Percentiles rank a stretch among this genome's conserved stretches.
These are phyloP conservation scores for Drosophila lacteicornis DNA, from an alignment of 1,140 invertebrate species.

Conservation along the genomic window DNA sequence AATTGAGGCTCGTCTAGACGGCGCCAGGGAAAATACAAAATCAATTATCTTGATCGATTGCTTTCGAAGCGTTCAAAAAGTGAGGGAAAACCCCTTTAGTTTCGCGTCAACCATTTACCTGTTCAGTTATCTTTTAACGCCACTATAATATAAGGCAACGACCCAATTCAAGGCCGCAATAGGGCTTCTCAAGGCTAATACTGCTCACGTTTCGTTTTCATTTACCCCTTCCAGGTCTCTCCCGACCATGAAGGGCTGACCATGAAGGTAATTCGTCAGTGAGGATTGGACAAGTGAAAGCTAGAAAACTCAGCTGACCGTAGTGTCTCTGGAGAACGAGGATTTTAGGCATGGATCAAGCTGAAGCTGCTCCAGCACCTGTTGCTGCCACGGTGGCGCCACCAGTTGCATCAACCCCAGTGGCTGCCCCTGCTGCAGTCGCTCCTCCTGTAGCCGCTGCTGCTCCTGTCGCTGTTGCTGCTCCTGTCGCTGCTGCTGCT, in stretches of 20 bases:
- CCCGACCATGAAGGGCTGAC: slow-evolving; percentile 9
- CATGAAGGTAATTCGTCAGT: slow-evolving; percentile 8
- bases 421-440: neutral
- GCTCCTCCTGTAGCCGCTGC: neutral
- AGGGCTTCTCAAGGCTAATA: slow-evolving; percentile 8
- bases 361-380: slow-evolving; percentile 9
- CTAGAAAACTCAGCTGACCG: neutral
- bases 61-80: slow-evolving; percentile 2
- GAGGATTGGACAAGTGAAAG: neutral
- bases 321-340: neutral
- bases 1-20: slow-evolving; percentile 17
- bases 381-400: neutral
- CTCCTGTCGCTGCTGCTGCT: neutral
- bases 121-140: neutral
- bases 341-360: slow-evolving; percentile 15
- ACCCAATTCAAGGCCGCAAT: slow-evolving; percentile 40
- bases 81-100: slow-evolving; percentile 8
- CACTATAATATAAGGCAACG: slow-evolving; percentile 19
- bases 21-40: slow-evolving; percentile 40
- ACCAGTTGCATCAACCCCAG: neutral
- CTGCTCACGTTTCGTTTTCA: neutral
- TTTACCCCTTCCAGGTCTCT: slow-evolving; percentile 12
- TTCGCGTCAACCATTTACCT: slow-evolving; percentile 3
- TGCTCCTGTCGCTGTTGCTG: neutral
- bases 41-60: slow-evolving; percentile 52